Evolutionary conservation across 2,888 invertebrate genomes (phyloP), one percentile per base, ranked within the genome.

Genomic region (Amblyjoppa proteus): DNA sequence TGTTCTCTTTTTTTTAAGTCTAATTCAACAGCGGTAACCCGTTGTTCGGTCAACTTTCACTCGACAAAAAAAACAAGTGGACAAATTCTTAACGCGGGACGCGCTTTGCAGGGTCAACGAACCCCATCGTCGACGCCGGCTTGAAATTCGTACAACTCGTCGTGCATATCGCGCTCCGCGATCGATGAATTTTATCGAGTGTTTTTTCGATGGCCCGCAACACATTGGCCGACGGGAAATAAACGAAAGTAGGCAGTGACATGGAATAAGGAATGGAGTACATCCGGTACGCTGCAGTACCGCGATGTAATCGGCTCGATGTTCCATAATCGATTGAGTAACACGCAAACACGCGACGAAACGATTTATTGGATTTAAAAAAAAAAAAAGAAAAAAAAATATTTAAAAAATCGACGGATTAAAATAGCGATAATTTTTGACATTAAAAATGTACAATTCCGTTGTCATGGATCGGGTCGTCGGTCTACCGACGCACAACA

Each of bases 201-300:
- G 56, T 5, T 56, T 11, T 7, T 25, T 9, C 9, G 9, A 20
- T 56, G 2, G 3, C 11, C 2, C 7, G 64, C 53, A 61, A 78
- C 49, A 28, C 28, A 69, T 76, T 31, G 51, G 38, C 34, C 66
- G 75, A 84, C 25, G 61, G 64, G 70, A 66, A 70, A 80, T 66
- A 75, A 28, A 64, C 79, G 38, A 56, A 66, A 74, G 56, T 71
- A 79, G 83, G 83, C 83, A 84, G 83, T 84, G 79, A 79, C 79
- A 71, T 70, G 34, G 70, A 80, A 75, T 64, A 71, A 80, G 79
- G 75, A 84, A 70, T 70, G 9, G 13, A 11, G 69, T 70, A 41
- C 61, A 49, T 69, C 61, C 70, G 16, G n/a, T 53, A 53, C 38
- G 31, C 74, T 11, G 28, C 20, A 49, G 45, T 41, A 38, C 41